Base-by-base conservation (phyloP, 2,113 vertebrate genomes). In the Poeciliopsis retropinna region DNA sequence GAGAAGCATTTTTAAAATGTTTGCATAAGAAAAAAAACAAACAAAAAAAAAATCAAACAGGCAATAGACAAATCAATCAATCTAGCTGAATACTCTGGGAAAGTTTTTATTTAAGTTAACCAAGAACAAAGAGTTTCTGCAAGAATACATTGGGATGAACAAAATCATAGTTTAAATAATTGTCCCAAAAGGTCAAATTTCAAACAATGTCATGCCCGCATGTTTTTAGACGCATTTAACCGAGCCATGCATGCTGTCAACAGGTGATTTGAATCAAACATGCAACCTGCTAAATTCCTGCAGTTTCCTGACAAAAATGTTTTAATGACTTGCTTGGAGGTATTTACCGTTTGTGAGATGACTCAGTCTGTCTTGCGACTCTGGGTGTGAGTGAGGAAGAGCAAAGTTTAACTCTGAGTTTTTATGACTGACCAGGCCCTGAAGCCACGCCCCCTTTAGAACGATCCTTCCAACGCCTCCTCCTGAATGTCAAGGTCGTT, bases 261-360 rank as follows among this genome's bases (percentile, higher is more conserved):
- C 72, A 85, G 78, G 29, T 88, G 69, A 67, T 39, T 32, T 64
- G 14, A 73, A 73, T 78, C 4, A 68, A 63, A 5, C 31, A 25
- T 60, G 71, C 51, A 32, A 65, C 70, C 67, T 54, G 13, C 67
- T 34, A 25, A 60, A 25, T 31, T 39, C 31, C 39, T 66, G 63
- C 22, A 51, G 68, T 29, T 29, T n/a, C 17, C 60, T 9, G 10
- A 12, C 4, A 57, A 4, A 19, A 78, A 60, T 15, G 0, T 47
- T 14, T 22, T 0, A 34, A 12, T 5, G 1, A 57, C 17, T 57
- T 57, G 51, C 22, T 57, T 57, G 51, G 51, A 57, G 51, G 25
- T 27, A 73, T 57, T 95, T 95, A 95, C 94, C 94, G 93, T 93
- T 86, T 89, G 92, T 90, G 92, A 92, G 89, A 84, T 5, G 71